Evolutionary conservation across 1,140 invertebrate genomes (phyloP), one percentile per base, ranked within the genome.

Genomic region (Hypothenemus hampei): DNA sequence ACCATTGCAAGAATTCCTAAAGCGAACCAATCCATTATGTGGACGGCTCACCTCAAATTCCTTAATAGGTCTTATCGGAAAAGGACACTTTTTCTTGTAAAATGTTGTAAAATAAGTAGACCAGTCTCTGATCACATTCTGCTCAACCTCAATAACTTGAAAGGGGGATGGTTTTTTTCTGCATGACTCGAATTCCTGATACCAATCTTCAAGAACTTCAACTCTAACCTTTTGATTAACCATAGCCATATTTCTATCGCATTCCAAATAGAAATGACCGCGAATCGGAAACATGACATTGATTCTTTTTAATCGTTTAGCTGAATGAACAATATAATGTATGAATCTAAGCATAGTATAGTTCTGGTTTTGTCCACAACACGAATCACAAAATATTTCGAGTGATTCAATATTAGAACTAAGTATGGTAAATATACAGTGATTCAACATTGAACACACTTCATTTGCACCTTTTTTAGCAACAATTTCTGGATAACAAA

Each of bases 201-300:
- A 31, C 3, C 26, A 31, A 31, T 3, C 26, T 3, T 3, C 3
- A 31, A 13, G 26, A 11, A 31, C 26, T 31, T 31, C 26, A 3
- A 13, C 26, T 3, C 3, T 31, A 13, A 1, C 3, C 26, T 62
- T 62, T 46, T 24, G 45, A 26, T 64, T 65, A 22, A 65, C 51
- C 22, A 65, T 36, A 15, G 44, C 48, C 60, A 61, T 64, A 44
- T 64, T 65, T 46, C 50, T 60, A 37, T 65, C 62, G 56, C 57
- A 59, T 53, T 64, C 64, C 24, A 65, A 31, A 39, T 62, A 67
- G 4, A 40, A 60, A 48, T 60, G 49, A 11, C 49, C 55, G 18
- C 43, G 24, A 16, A 66, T 52, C 19, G 58, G 58, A 52, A 58
- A 59, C 15, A 18, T 55, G 6, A 65, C 31, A 20, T 54, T 50